A percentile compares a stretch with the other conserved stretches of the same genome.
Conservation (phyloP, 2,888 invertebrate genomes). For the Macropis europaea region DNA sequence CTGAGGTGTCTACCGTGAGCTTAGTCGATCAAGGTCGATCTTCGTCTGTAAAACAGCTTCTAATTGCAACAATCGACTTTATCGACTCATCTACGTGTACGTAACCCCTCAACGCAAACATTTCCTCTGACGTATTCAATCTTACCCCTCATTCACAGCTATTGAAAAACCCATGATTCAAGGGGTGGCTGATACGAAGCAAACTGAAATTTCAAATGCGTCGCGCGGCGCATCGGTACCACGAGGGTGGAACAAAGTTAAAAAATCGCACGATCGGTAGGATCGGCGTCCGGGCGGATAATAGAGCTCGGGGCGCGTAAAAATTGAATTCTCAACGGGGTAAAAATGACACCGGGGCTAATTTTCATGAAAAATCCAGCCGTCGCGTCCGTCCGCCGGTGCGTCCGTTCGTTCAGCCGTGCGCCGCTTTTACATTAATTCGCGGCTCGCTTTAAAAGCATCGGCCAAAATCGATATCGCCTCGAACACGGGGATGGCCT, state of each 20-base stretch:
- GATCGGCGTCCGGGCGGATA: constrained; percentile 1
- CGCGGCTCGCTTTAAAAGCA: constrained; percentile 42
- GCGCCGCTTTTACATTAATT: constrained; percentile 46
- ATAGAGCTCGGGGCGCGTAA: constrained; percentile 23
- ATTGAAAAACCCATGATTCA: no score
- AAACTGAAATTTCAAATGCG: no score
- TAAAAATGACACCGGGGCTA: constrained; percentile 29
- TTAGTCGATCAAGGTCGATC: no score
- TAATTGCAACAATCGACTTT: no score
- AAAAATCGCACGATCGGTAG: constrained; percentile 30
- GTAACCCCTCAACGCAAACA: no score
- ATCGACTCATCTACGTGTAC: no score
- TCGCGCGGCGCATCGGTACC: neutral
- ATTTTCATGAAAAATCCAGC: constrained; percentile 39
- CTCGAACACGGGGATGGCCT: constrained; percentile 36
- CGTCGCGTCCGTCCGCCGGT: no score
- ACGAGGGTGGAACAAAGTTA: constrained; percentile 37
- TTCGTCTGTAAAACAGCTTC: no score
- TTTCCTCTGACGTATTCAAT: no score
- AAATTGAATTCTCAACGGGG: constrained; percentile 29
- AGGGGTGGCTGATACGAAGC: no score
- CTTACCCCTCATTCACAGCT: no score
- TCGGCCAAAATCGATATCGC: constrained; percentile 45
- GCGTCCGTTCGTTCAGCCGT: neutral
- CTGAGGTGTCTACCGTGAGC: no score